These are phyloP conservation scores for Lagenorhynchus albirostris DNA, from an alignment of 2,113 vertebrate species.

Conservation along the genomic window DNA sequence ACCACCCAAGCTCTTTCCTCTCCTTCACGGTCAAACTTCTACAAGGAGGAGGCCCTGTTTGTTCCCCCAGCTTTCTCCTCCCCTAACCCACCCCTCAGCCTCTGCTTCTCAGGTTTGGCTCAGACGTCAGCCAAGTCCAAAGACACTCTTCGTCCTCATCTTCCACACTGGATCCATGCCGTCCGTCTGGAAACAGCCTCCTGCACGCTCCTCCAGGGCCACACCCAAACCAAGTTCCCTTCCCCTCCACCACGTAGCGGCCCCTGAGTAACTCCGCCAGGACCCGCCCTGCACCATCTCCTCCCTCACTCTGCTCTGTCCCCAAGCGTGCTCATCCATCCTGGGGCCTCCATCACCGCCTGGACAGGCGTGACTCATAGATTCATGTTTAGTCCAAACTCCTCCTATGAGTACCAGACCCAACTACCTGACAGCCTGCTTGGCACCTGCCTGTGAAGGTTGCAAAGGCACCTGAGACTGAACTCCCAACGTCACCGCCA, in stretches of 20 bases:
- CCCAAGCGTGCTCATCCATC: fast-evolving
- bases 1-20: background rate
- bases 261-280: fast-evolving
- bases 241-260: fast-evolving
- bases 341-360: background rate
- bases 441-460: fast-evolving
- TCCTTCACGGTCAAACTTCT: background rate
- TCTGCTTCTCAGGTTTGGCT: fast-evolving
- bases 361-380: fast-evolving
- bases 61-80: background rate
- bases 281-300: fast-evolving
- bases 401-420: background rate
- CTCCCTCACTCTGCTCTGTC: background rate
- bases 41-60: fast-evolving
- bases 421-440: fast-evolving
- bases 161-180: fast-evolving
- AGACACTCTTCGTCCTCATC: background rate
- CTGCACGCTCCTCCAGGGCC: fast-evolving
- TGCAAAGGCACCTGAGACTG: background rate
- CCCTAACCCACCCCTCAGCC: fast-evolving
- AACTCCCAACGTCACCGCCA: fast-evolving
- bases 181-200: fast-evolving
- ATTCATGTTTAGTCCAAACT: fast-evolving
- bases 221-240: fast-evolving
- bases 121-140: background rate